Evolutionary conservation across 2,797 vertebrate species (phyloP).

Genomic region (Myripristis murdjan): DNA sequence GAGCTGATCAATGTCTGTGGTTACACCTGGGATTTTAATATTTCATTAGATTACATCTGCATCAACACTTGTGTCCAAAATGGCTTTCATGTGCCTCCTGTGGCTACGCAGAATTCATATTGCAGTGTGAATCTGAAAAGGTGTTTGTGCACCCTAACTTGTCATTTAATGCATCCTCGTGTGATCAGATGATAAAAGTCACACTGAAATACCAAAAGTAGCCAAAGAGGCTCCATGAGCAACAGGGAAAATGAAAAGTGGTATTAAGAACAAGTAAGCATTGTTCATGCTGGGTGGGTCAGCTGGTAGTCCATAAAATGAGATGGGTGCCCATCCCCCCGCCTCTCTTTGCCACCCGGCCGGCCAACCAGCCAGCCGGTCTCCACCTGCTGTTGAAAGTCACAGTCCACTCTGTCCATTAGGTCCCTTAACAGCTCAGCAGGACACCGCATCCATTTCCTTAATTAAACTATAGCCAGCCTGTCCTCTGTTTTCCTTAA

Average conservation of each 20-base stretch:
- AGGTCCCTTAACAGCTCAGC: conserved; percentile 42
- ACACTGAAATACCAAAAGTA: no score
- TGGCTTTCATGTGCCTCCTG: no score
- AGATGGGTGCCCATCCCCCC: conserved; percentile 30
- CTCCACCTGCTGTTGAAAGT: conserved; percentile 53
- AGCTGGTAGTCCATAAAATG: conserved; percentile 27
- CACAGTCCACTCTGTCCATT: conserved; percentile 50
- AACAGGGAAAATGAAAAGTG: not conserved
- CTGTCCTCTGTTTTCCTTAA: not conserved
- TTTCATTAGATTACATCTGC: no score
- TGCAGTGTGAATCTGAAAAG: no score
- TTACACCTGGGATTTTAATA: no score
- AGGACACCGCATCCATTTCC: conserved; percentile 61
- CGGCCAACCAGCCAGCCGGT: conserved; percentile 16
- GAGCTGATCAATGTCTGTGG: no score
- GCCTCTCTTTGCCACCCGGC: conserved; percentile 31
- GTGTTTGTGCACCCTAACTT: no score
- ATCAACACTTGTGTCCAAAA: no score
- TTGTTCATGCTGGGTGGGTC: conserved; percentile 44
- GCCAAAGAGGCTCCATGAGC: not conserved
- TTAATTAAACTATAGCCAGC: conserved; percentile 58
- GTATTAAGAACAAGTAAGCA: conserved; percentile 27
- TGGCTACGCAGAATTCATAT: no score
- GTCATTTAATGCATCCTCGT: no score
- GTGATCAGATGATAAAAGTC: no score